Evolutionary conservation across 53 echinoderm and acorn worm genomes (phyloP), one percentile per base, ranked within the genome.

Genomic region (Antedon mediterranea): DNA sequence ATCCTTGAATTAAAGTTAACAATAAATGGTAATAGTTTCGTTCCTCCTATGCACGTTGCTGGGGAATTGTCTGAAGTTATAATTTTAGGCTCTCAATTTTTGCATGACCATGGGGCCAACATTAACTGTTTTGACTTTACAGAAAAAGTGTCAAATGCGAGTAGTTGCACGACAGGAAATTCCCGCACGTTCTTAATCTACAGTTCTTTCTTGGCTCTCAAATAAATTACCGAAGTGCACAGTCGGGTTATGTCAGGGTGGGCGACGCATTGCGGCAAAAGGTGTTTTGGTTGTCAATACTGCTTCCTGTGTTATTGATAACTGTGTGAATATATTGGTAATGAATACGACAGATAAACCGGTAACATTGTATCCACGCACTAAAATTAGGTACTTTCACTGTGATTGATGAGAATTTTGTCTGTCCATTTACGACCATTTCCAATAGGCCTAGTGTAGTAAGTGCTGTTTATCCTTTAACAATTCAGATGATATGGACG

Each of bases 201-300:
- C 79, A 15, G 33, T 79, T 30, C 7, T 9, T 79, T 71, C 79
- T 5, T 57, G 32, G 4, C 9, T 79, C 33, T 74, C 81, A 30
- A 74, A 28, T 37, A 31, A 71, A 43, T 32, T 13, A 44, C 30
- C 28, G 23, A 5, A 31, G n/a, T n/a, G 34, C 31, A 71, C 43
- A 20, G 3, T 43, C n/a, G 74, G 81, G 26, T 81, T 81, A 37
- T 81, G 81, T 74, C 81, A 81, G 43, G 81, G 81, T 8, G 81
- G 81, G 6, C 33, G 73, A 30, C 81, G 34, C 30, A 73, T 81
- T 74, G 43, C 81, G 30, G 34, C 81, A n/a, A 74, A 81, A 43
- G 74, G 81, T 3, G 34, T 81, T 37, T 73, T 81, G 29, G 74
- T 81, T 73, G 81, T 81, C 30, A 81, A 81, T 74, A 72, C 81